Base-by-base conservation (phyloP, 2,888 invertebrate species). In the Pogonocherus hispidulus region DNA sequence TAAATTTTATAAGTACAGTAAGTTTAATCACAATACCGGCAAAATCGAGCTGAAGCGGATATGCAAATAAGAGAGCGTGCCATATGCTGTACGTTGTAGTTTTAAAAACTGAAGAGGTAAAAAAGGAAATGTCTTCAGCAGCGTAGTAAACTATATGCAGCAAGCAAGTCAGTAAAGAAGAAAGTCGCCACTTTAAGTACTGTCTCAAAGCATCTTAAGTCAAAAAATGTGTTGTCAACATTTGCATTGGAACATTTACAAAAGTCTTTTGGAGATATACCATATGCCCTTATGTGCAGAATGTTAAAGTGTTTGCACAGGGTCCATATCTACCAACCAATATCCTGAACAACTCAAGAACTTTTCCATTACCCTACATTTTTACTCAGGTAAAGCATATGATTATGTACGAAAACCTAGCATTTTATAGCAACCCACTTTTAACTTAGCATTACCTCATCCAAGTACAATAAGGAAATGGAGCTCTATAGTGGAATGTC, bases 391-490 rank as follows among this genome's bases (percentile, higher is more conserved):
- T 32, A 32, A 32, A 11, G 32, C 32, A 4, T 32, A 32, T 18
- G 16, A 46, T 18, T 46, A 46, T 46, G 46, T 46, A 46, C 16
- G 46, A 18, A 46, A 32, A 32, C n/a, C n/a, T n/a, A n/a, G n/a
- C n/a, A n/a, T n/a, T n/a, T n/a, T n/a, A n/a, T n/a, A n/a, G n/a
- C n/a, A n/a, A n/a, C n/a, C n/a, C n/a, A 32, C 18, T 16, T 46
- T 46, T 5, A 46, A 46, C 18, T 46, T 46, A 5, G 46, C 46
- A 6, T 46, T 46, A 18, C 46, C 64, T 6, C 62, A 66, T 51
- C 55, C 49, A 20, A 35, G 41, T 27, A 46, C 46, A 14, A 65
- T 66, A 1, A 60, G 66, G 51, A 63, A 63, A 27, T 70, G 66
- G 66, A 41, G 55, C 16, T 18, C 5, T 19, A 46, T 18, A n/a